These are phyloP conservation scores for Tapirus terrestris DNA, from an alignment of 2,113 vertebrate species.

Conservation along the genomic window DNA sequence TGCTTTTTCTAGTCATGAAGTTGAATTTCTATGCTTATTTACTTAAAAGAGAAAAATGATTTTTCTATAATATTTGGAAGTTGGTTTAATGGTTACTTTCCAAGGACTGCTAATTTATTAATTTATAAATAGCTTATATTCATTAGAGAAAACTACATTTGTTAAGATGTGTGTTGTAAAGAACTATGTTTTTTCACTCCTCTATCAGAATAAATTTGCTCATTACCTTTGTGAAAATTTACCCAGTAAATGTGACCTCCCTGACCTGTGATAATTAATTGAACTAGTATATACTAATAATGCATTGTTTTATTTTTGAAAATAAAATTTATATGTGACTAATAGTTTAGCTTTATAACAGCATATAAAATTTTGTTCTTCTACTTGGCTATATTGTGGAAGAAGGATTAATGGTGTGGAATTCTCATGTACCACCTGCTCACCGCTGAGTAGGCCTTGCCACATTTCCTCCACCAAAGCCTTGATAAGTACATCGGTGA, in stretches of 20 bases:
- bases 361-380: neutral
- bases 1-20: neutral
- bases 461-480: neutral
- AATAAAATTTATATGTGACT: neutral
- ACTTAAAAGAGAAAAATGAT: neutral
- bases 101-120: slow-evolving; percentile 9
- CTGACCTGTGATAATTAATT: neutral
- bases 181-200: neutral
- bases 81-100: slow-evolving; percentile 1
- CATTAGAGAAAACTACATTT: neutral
- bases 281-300: neutral
- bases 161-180: neutral
- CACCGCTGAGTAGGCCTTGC: neutral
- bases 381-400: neutral
- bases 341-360: neutral
- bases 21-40: slow-evolving; percentile 7
- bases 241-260: neutral
- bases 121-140: slow-evolving; percentile 36
- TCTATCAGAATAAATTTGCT: slow-evolving; percentile 33
- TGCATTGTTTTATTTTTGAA: slow-evolving; percentile 38
- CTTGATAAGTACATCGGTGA: neutral
- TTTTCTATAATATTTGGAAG: neutral
- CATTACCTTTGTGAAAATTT: neutral
- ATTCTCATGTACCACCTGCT: neutral
- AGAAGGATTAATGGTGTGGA: neutral